These are phyloP conservation scores for Hypothenemus hampei DNA, from an alignment of 1,140 invertebrate genomes.

Conservation along the genomic window DNA sequence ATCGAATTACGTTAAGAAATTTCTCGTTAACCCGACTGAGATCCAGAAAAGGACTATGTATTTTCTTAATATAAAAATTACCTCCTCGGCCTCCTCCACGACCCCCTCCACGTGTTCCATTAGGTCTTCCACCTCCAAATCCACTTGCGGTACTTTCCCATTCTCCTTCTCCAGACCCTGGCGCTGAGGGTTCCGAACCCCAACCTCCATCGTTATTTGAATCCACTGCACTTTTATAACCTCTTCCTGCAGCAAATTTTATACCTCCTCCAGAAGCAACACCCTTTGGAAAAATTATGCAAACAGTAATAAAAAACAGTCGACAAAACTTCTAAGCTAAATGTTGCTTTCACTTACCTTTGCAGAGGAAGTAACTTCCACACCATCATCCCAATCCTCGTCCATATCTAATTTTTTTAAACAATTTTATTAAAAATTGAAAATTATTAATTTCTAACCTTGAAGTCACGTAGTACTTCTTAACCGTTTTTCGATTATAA, in stretches of 20 bases:
- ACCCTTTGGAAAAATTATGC: constrained; percentile 10
- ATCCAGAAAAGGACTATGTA: not conserved
- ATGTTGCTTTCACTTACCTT: constrained; percentile 1
- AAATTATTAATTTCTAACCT: too few species aligned
- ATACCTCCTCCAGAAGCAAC: constrained; percentile 32
- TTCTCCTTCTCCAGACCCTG: constrained; percentile 1
- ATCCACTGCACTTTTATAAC: constrained; percentile 31
- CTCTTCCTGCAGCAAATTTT: constrained; percentile 34
- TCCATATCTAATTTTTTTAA: constrained; percentile 25
- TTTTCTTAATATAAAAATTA: constrained; percentile 4
- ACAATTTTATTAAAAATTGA: too few species aligned
- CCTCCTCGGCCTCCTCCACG: constrained; percentile 24
- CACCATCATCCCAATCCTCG: constrained; percentile 27
- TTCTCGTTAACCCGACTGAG: constrained; percentile 21
- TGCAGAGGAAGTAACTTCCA: constrained; percentile 1
- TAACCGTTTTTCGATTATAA: too few species aligned
- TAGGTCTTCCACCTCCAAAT: constrained; percentile 11
- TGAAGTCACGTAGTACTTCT: too few species aligned
- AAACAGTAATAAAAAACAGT: constrained; percentile 1
- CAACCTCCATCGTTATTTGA: constrained; percentile 20
- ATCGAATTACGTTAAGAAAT: too few species aligned
- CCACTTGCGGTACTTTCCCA: constrained; percentile 19
- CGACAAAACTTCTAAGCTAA: too few species aligned
- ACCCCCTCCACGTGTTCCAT: constrained; percentile 9
- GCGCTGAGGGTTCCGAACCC: constrained; percentile 17